Evolutionary conservation across 1,140 invertebrate genomes (phyloP).

Genomic region (Listronotus oregonensis): DNA sequence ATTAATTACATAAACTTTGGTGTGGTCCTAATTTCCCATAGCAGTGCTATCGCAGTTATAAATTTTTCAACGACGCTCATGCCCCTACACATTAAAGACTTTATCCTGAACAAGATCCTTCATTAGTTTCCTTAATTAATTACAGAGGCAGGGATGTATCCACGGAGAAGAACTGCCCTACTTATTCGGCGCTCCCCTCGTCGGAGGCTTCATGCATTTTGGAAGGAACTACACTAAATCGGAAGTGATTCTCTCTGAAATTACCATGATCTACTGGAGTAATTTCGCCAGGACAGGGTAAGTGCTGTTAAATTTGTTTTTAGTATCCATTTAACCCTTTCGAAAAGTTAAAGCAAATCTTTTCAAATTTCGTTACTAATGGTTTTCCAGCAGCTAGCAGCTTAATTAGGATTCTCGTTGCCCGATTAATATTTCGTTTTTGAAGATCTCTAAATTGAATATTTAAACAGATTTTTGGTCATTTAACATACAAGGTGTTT

Average conservation of each 20-base stretch:
- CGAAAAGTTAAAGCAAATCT: not conserved
- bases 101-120: conserved; percentile 33
- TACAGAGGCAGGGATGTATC: conserved; percentile 82
- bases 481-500: no score
- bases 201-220: conserved; percentile 83
- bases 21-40: no score
- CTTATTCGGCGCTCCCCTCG: conserved; percentile 80
- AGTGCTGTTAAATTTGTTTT: conserved; percentile 55
- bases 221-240: conserved; percentile 87
- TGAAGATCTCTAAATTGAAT: no score
- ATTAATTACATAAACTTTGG: no score
- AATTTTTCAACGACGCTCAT: not conserved
- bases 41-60: no score
- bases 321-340: conserved; percentile 13
- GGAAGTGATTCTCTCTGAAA: conserved; percentile 87
- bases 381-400: not conserved
- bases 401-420: no score
- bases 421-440: no score
- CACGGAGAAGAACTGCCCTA: conserved; percentile 93
- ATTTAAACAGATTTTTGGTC: no score
- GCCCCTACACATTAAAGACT: conserved; percentile 28
- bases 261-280: conserved; percentile 92
- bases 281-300: conserved; percentile 98
- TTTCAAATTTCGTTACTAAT: conserved; percentile 4
- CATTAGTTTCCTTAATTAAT: conserved; percentile 46